These are phyloP conservation scores for Eupleurogrammus muticus DNA, from an alignment of 2,797 vertebrate genomes.

Conservation along the genomic window DNA sequence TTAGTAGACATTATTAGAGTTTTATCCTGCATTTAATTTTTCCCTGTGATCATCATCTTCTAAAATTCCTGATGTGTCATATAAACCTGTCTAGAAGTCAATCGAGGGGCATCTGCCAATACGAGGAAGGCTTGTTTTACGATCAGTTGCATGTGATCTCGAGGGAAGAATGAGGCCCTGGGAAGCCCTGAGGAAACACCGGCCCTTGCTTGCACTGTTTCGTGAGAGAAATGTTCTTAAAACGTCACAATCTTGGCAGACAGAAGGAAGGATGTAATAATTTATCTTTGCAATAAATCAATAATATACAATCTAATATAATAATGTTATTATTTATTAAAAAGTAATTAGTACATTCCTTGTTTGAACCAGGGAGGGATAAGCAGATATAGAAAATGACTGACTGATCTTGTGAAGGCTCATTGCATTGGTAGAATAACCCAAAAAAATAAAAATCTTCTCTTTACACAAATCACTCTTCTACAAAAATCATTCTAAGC, in stretches of 20 bases:
- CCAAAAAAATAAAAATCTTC: no score
- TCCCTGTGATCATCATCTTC: constrained; percentile 7
- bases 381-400: no score
- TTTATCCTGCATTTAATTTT: background rate
- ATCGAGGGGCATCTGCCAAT: background rate
- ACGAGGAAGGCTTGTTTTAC: background rate
- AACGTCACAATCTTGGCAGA: constrained; percentile 12
- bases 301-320: constrained; percentile 2
- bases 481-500: no score
- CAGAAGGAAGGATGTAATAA: background rate
- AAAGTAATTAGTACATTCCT: background rate
- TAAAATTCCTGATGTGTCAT: background rate
- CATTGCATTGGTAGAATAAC: no score
- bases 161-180: background rate
- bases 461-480: no score
- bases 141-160: no score
- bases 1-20: background rate
- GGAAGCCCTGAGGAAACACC: background rate
- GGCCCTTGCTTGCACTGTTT: background rate
- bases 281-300: constrained; percentile 12
- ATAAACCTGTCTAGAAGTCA: constrained; percentile 8
- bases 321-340: no score
- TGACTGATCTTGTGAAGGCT: no score
- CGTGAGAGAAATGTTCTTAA: background rate
- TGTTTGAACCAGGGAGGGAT: constrained; percentile 1